Evolutionary conservation across 2,888 invertebrate species (phyloP).

Genomic region (Callimorpha dominula): DNA sequence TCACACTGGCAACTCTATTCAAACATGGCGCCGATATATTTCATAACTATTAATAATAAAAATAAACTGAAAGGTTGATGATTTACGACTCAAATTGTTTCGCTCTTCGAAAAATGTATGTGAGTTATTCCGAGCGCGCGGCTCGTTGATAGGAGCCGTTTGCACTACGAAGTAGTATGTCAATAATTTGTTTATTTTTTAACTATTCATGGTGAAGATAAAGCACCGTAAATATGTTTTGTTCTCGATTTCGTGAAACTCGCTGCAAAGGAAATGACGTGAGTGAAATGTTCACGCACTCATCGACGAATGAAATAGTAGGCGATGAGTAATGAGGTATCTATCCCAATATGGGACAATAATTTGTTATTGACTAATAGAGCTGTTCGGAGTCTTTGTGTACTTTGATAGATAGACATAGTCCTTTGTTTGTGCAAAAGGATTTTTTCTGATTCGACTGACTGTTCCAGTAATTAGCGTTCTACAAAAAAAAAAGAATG

Average conservation of each 20-base stretch:
- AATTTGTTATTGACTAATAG: not conserved
- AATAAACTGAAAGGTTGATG: constrained; percentile 44
- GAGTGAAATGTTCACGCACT: not conserved
- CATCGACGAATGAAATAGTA: not conserved
- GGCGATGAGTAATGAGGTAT: not conserved
- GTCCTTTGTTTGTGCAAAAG: not conserved
- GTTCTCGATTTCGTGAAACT: not conserved
- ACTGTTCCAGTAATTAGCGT: no score
- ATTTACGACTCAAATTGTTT: constrained; percentile 44
- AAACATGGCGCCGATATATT: constrained; percentile 22
- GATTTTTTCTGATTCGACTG: no score
- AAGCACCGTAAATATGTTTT: not conserved
- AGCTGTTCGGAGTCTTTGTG: no score
- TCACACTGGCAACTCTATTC: constrained; percentile 23
- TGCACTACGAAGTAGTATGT: not conserved
- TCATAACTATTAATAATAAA: constrained; percentile 43
- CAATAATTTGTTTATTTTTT: constrained; percentile 1
- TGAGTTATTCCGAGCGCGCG: constrained; percentile 45
- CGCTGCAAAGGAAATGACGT: not conserved
- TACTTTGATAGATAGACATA: no score
- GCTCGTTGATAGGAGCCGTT: constrained; percentile 23
- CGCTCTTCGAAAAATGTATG: constrained; percentile 19
- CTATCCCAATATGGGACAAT: not conserved
- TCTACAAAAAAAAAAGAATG: no score
- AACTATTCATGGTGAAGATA: not conserved